phyloP scores from a whole-genome alignment of 2,113 vertebrate genomes.

The Acanthisitta chloris region DNA sequence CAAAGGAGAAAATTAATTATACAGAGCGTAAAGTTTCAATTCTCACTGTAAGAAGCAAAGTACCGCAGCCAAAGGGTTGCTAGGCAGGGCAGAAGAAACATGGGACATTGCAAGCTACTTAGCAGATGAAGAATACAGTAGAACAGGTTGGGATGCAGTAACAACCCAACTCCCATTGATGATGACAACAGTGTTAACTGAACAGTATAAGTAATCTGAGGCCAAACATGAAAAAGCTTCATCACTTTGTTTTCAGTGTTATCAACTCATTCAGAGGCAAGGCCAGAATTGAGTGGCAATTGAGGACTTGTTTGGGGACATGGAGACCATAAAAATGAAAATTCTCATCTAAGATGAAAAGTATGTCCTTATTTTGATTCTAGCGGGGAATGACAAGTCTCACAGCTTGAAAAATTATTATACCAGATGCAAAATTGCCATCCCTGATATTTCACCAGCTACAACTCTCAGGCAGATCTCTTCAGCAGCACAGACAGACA shows the following conservation, averaged over 20 bases:
- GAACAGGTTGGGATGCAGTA: not conserved
- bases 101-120: not conserved
- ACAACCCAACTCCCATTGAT: not conserved
- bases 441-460: not conserved
- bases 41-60: not conserved
- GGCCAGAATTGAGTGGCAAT: too few species aligned
- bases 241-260: not conserved
- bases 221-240: not conserved
- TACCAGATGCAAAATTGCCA: not conserved
- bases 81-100: not conserved
- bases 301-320: not conserved
- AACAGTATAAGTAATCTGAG: not conserved
- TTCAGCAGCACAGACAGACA: not conserved
- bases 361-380: not conserved
- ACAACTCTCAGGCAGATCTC: not conserved
- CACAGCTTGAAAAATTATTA: not conserved
- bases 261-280: not conserved
- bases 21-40: not conserved
- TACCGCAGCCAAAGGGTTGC: not conserved
- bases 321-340: slow-evolving; percentile 19
- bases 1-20: slow-evolving; percentile 38
- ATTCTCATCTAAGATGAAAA: not conserved
- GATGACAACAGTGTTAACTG: not conserved
- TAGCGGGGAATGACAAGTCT: not conserved
- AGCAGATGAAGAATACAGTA: not conserved